Evolutionary conservation across 2,113 vertebrate species (phyloP), one percentile per base, ranked within the genome.

Genomic region (Nothocercus julius): DNA sequence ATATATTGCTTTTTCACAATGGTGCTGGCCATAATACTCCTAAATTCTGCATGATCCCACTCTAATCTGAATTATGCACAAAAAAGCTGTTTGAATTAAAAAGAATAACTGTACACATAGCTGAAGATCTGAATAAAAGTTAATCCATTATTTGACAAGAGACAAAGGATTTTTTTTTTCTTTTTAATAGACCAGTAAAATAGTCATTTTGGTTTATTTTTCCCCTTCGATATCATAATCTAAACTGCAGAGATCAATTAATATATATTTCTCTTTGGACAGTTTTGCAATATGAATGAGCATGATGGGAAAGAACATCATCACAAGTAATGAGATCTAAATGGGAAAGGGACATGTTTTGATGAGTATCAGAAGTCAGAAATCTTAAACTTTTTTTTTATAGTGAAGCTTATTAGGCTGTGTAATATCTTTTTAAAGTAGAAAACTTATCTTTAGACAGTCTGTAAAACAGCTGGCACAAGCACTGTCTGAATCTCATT

Each of bases 401-500:
- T 7, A 30, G 11, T 27, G 28, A 76, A 47, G 7, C 40, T 53
- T 82, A 21, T 30, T 82, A 21, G 12, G 15, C 7, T 66, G 14
- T 32, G 11, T 5, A 16, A 1, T n/a, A 68, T 8, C 3, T 86
- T 8, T 54, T 10, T 80, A 13, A 53, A 40, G 40, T 3, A 82
- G 40, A 83, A 92, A 69, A 32, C 3, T 51, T 69, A 6, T 51
- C n/a, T 59, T 82, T 30, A 85, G 53, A 45, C 1, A 25, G 15
- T 51, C 59, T 40, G 17, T 13, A 54, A 17, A 12, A 42, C 12
- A 66, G 22, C 21, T 18, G 30, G 24, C 32, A 51, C 21, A 82
- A 62, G 5, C 54, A 6, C 9, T 80, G 8, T 22, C 32, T 1
- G 0, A 40, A 22, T 14, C 30, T 0, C 0, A 1, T 63, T 74